Conservation (phyloP, 2,888 invertebrate genomes). For the Drosophila tanythrix region DNA sequence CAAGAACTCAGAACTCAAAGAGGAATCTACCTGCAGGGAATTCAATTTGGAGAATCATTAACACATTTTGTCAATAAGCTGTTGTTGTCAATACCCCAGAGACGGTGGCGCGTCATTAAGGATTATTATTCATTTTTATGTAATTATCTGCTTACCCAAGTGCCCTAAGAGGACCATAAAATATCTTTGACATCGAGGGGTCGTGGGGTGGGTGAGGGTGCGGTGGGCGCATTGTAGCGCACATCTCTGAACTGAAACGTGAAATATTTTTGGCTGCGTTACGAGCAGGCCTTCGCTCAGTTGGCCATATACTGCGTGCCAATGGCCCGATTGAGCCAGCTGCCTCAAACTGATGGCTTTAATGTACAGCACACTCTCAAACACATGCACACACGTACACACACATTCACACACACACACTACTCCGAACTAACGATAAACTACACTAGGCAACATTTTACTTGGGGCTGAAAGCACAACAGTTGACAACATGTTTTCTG, state of each 20-base stretch:
- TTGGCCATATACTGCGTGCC: constrained; percentile 24
- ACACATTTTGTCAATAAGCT: constrained; percentile 76
- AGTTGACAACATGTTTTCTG: not conserved
- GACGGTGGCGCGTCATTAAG: constrained; percentile 48
- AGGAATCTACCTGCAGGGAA: constrained; percentile 34
- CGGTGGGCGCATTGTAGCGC: not conserved
- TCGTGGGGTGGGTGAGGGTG: not conserved
- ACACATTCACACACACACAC: constrained; percentile 5
- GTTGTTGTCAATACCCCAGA: constrained; percentile 63
- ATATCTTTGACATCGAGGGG: constrained; percentile 11
- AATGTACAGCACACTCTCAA: constrained; percentile 26
- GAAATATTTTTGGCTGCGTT: constrained; percentile 34
- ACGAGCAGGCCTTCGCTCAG: constrained; percentile 4
- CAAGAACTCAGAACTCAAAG: not conserved
- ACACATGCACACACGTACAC: not conserved
- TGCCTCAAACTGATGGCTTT: constrained; percentile 41
- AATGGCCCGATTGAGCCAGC: constrained; percentile 45
- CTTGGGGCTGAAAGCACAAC: not conserved
- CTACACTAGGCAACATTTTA: constrained; percentile 34
- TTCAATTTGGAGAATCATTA: constrained; percentile 75
- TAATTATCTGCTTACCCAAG: constrained; percentile 70
- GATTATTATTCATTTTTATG: constrained; percentile 77
- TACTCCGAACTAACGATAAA: constrained; percentile 32
- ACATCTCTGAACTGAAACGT: constrained; percentile 6
- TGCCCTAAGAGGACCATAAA: constrained; percentile 38